A percentile compares a stretch with the other conserved stretches of the same genome.
phyloP scores from a whole-genome alignment of 92 coral and sea anemone genomes.

The Siderastrea radians region DNA sequence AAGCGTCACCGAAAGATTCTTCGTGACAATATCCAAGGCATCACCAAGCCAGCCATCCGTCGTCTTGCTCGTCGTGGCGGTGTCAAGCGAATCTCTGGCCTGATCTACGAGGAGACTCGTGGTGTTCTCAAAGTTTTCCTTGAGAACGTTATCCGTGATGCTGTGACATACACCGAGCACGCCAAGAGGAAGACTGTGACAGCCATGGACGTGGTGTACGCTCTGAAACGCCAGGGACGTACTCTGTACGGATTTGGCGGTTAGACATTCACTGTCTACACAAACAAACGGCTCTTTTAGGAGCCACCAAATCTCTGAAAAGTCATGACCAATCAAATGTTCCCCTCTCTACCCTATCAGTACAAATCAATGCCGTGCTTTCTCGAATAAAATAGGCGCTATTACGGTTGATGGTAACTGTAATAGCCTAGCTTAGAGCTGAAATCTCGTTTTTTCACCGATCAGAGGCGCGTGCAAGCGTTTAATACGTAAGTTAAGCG shows the following conservation, averaged over 20 bases:
- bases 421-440: too few species aligned
- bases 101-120: constrained; percentile 97
- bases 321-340: too few species aligned
- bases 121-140: constrained; percentile 97
- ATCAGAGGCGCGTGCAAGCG: too few species aligned
- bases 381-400: too few species aligned
- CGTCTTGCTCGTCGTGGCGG: constrained; percentile 95
- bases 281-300: too few species aligned
- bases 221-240: constrained; percentile 95
- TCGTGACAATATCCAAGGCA: constrained; percentile 94
- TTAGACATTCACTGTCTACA: constrained; percentile 7
- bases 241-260: constrained; percentile 92
- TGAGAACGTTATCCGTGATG: constrained; percentile 97
- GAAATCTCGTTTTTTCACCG: too few species aligned
- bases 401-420: too few species aligned
- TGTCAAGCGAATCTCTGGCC: constrained; percentile 91
- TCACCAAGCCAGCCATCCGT: constrained; percentile 88
- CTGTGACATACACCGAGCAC: constrained; percentile 97
- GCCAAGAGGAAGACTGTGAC: constrained; percentile 97
- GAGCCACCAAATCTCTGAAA: too few species aligned
- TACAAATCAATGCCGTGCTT: too few species aligned
- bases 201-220: constrained; percentile 98
- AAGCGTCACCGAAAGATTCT: constrained; percentile 96
- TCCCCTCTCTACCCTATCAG: too few species aligned
- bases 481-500: too few species aligned